Base-by-base conservation (phyloP, 2,797 vertebrate species). In the Nasua narica region DNA sequence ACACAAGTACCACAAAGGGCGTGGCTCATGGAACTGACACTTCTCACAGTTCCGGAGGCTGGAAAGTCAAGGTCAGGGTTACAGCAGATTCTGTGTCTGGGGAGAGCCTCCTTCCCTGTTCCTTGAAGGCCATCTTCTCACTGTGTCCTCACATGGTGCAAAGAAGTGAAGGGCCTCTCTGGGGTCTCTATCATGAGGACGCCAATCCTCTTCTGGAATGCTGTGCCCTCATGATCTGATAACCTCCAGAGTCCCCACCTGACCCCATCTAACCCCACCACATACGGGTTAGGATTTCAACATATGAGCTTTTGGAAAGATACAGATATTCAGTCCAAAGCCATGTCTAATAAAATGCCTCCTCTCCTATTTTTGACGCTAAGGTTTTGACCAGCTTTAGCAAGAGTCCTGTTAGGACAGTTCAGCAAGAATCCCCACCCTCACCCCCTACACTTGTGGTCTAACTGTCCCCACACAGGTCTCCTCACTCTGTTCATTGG, bases 251-350 rank as follows among this genome's bases (percentile, higher is more conserved):
- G 32, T 11, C 0, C 12, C 35, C 60, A 3, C 13, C 19, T 32
- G 25, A 40, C 40, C 40, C 6, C 40, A n/a, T n/a, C 74, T 40
- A n/a, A 43, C 32, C 21, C 40, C 52, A 46, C 21, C 52, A 37
- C 65, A 56, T 7, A 35, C 0, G 1, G 7, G 40, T 35, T 58
- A 48, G 32, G 78, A 72, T 48, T n/a, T 76, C 56, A n/a, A 40
- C 9, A 4, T 13, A 4, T 0, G 48, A 9, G 12, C 14, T 43
- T 27, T n/a, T 2, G 0, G 43, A 29, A 3, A 35, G 14, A 48
- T 5, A 35, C 14, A 48, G 35, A 76, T 32, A 76, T 35, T 88
- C 54, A 35, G 40, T 58, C 85, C 8, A 46, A 0, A 72, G 67
- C 54, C 8, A 48, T 19, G 12, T 18, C 37, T 29, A 2, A 25